These are phyloP conservation scores for Eonycteris spelaea DNA, from an alignment of 2,113 vertebrate species.

Conservation along the genomic window DNA sequence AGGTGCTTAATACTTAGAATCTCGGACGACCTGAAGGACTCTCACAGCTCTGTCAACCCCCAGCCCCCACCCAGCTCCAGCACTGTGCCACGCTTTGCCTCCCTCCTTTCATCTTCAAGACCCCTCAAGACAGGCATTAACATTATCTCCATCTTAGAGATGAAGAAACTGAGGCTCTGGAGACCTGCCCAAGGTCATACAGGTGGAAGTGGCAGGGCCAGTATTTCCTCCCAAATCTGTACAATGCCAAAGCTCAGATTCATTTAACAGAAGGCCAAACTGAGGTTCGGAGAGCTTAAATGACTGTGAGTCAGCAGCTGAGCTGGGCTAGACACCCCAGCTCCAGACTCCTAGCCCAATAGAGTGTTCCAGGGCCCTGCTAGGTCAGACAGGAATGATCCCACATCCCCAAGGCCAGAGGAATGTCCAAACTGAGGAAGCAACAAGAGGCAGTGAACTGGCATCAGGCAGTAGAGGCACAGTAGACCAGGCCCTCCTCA, in stretches of 20 bases:
- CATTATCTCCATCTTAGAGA: neutral
- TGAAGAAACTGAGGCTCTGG: neutral
- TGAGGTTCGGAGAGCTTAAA: slow-evolving; percentile 9
- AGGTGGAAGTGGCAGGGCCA: neutral
- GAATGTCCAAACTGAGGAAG: neutral
- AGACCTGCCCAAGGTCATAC: neutral
- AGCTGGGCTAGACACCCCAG: neutral
- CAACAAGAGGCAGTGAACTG: slow-evolving; percentile 13
- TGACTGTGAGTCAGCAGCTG: neutral
- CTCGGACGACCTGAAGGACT: neutral
- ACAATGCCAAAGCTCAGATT: neutral
- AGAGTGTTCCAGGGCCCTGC: neutral
- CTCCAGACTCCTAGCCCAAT: neutral
- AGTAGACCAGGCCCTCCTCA: slow-evolving; percentile 58
- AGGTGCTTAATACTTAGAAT: neutral
- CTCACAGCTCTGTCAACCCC: neutral
- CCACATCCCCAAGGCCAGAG: neutral
- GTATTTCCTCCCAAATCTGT: neutral
- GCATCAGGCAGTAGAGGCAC: neutral
- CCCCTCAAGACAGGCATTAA: neutral
- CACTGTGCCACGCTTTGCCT: neutral
- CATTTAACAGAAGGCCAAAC: neutral
- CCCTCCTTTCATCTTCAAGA: neutral
- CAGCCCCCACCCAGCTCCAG: neutral
- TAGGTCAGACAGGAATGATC: neutral